Base-by-base conservation (phyloP, 92 coral and sea anemone genomes). In the Palythoa heliodiscus region DNA sequence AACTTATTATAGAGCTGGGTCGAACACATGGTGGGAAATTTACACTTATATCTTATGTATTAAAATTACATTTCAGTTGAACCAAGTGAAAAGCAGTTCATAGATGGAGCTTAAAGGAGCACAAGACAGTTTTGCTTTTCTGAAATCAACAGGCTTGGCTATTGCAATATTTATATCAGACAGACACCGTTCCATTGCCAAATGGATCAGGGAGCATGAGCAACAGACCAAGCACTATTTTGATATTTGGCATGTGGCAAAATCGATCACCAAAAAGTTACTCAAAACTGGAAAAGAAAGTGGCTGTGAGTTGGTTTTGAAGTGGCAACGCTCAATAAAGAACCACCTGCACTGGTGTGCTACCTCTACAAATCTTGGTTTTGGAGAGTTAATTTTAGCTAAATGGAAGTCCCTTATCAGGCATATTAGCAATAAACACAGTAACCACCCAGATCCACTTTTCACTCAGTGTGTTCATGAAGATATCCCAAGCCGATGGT, bases 61-160 rank as follows among this genome's bases (percentile, higher is more conserved):
- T 60, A 60, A 60, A 60, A 14, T 71, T 71, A 71, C 47, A 71
- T 66, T 86, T 43, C 67, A 78, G 89, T 73, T 78, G 52, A 86
- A 86, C 81, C 86, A 86, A 76, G 89, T 76, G 11, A 69, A 69
- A 70, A 86, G 86, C 72, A 89, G 89, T 60, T 69, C 60, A 25
- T 79, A 84, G 20, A 89, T 86, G 91, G 89, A 86, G 86, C 89
- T 89, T 20, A 71, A 89, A 64, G 91, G 91, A 43, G 7, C 19
- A 88, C 91, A 19, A 69, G 37, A 19, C 71, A 76, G 52, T 84
- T 88, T 88, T 50, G 15, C 53, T 55, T 88, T 52, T 66, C 57
- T 89, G 76, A 38, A 69, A 58, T 29, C 22, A 17, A 87, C 72
- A 37, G 90, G 92, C 25, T 40, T 89, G 25, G 68, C 69, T 22